These are phyloP conservation scores for Megaceryle maxima DNA, from an alignment of 2,113 vertebrate genomes.

Conservation along the genomic window DNA sequence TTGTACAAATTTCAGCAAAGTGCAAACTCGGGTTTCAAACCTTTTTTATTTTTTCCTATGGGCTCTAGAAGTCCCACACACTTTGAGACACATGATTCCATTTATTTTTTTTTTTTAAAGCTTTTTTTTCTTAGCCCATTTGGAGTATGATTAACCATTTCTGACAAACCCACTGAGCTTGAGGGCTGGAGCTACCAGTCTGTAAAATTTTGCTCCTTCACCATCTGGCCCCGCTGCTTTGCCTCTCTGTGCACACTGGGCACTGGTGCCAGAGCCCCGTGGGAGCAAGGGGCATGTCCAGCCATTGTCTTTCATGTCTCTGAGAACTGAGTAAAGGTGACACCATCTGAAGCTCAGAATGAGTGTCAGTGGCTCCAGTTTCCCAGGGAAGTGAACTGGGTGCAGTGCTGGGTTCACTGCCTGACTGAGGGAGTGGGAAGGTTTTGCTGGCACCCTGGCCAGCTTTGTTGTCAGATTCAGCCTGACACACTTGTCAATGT, in stretches of 20 bases:
- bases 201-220: background rate
- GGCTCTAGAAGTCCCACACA: background rate
- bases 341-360: background rate
- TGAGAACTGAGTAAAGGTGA: background rate
- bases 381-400: accelerated
- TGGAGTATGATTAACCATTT: constrained; percentile 54
- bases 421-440: background rate
- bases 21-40: background rate
- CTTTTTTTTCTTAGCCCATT: background rate
- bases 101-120: background rate
- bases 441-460: background rate
- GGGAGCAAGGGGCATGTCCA: accelerated
- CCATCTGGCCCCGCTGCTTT: constrained; percentile 54
- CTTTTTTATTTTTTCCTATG: background rate
- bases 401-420: background rate
- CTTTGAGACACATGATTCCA: background rate
- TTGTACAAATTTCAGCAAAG: background rate
- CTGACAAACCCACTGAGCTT: constrained; percentile 61
- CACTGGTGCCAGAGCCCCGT: accelerated
- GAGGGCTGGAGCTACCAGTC: constrained; percentile 6
- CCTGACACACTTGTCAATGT: background rate
- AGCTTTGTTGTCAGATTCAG: background rate
- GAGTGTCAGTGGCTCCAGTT: background rate
- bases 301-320: background rate
- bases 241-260: background rate